Percentiles rank a stretch among this genome's conserved stretches.
phyloP scores from a whole-genome alignment of 1,140 invertebrate genomes.

The Trypoxylus dichotomus region DNA sequence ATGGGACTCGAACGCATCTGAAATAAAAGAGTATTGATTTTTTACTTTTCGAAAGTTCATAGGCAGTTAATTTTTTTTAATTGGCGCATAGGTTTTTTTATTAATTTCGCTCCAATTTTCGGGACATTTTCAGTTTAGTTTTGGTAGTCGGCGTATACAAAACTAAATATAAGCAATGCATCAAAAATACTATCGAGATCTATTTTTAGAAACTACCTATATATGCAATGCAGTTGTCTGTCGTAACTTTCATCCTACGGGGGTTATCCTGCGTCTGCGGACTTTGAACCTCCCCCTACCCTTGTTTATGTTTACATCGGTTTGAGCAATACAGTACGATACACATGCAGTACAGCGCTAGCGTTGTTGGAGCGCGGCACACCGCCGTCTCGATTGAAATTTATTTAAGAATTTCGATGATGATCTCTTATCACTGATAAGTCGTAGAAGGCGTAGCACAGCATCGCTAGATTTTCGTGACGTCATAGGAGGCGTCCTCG shows the following conservation, averaged over 20 bases:
- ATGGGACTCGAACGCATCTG: neutral
- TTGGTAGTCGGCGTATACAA: no score
- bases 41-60: neutral
- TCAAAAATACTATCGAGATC: neutral
- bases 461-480: constrained; percentile 46
- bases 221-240: neutral
- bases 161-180: neutral
- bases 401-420: constrained; percentile 31
- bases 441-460: constrained; percentile 43
- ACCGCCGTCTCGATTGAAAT: neutral
- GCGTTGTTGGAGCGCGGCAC: neutral
- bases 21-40: neutral
- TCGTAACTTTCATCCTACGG: neutral
- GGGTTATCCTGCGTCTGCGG: constrained; percentile 30
- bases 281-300: constrained; percentile 39
- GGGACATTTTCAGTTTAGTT: no score
- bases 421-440: constrained; percentile 46
- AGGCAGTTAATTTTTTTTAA: no score
- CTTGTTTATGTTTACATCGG: constrained; percentile 52
- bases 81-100: no score
- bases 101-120: no score
- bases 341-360: constrained; percentile 34
- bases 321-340: constrained; percentile 37
- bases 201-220: neutral
- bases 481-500: constrained; percentile 51